Base-by-base conservation (phyloP, 2,797 vertebrate genomes). In the Centropyge bicolor region DNA sequence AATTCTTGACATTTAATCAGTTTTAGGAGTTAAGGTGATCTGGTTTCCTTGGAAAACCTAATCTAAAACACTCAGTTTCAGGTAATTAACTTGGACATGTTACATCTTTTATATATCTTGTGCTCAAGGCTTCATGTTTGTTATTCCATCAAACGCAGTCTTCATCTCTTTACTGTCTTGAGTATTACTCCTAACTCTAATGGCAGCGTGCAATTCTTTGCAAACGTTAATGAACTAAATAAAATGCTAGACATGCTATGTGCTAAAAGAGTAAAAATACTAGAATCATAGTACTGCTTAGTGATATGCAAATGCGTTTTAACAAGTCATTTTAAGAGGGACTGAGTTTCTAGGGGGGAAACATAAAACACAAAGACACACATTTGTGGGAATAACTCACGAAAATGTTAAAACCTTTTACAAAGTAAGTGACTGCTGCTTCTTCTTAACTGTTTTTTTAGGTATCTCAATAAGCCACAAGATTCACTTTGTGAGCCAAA, bases 1-100 rank as follows among this genome's bases (percentile, higher is more conserved):
- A 82, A 71, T 72, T 17, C 31, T 38, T 72, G 45, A 72, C 67
- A 74, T 80, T 74, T 45, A 72, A 76, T 80, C 65, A 65, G 49
- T 67, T 66, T 74, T 27, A 60, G 4, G 40, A 61, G 40, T 20
- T 17, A n/a, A 46, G 20, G 61, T 56, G 19, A 56, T 35, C n/a
- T 52, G 11, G 46, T 74, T 76, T 83, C 43, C 22, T 38, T 66
- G 24, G 36, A 11, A 75, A 56, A 54, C 63, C 24, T 36, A 46
- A 63, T 60, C 43, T 35, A 6, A 36, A 20, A 27, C 60, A 52
- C 13, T 24, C 4, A 35, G 54, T 51, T 66, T 52, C 43, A 45
- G 22, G 54, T 48, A 20, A 73, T 70, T 76, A 31, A 68, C 24
- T n/a, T 71, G 24, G 48, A 51, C 48, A 41, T 43, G 20, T 75